A percentile compares a stretch with the other conserved stretches of the same genome.
These are phyloP conservation scores for Dromas ardeola DNA, from an alignment of 2,113 vertebrate genomes.

Conservation along the genomic window DNA sequence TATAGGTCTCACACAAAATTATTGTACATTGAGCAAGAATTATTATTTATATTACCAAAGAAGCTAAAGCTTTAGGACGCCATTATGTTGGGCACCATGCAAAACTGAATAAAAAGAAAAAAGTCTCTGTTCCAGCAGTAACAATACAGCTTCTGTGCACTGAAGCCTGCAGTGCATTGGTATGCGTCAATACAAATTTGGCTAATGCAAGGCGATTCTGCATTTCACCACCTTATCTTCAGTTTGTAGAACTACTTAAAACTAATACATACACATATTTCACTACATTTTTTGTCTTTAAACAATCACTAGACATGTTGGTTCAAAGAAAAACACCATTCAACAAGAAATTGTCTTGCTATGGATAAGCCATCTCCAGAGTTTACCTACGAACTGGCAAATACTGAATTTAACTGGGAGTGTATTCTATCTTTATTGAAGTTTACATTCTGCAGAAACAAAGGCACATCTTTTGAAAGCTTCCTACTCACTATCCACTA, in stretches of 20 bases:
- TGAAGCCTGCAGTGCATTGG: neutral
- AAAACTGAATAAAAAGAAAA: neutral
- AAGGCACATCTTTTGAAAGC: neutral
- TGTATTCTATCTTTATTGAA: neutral
- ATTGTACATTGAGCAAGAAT: neutral
- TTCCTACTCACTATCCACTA: neutral
- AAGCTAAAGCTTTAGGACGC: neutral
- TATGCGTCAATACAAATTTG: rapidly evolving
- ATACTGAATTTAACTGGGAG: neutral
- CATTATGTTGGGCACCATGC: neutral
- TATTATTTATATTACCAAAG: neutral
- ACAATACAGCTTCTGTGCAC: neutral
- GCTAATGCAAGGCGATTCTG: neutral
- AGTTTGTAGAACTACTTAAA: neutral
- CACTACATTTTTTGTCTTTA: neutral
- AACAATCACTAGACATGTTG: neutral
- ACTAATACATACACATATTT: neutral
- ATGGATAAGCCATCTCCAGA: neutral
- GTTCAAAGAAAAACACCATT: neutral
- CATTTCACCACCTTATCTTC: neutral
- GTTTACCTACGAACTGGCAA: neutral
- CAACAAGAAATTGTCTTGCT: neutral
- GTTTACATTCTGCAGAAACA: neutral
- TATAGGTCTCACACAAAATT: neutral
- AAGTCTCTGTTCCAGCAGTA: neutral